Conservation (phyloP, 2,113 vertebrate genomes). For the Oryctolagus cuniculus region DNA sequence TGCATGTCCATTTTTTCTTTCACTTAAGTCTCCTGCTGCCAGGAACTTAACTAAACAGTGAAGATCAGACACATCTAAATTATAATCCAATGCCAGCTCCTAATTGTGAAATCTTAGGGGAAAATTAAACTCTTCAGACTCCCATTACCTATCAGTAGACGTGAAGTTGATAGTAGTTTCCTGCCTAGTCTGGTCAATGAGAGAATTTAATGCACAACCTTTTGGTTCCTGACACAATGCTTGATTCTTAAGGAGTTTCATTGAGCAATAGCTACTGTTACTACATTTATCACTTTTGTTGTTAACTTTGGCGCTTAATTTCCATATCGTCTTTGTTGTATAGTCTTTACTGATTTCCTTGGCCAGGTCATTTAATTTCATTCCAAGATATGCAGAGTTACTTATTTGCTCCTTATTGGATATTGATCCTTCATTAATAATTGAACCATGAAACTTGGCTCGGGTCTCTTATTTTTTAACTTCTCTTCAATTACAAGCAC, state of each 20-base stretch:
- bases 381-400: constrained; percentile 5
- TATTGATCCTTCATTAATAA: background rate
- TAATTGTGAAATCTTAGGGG: background rate
- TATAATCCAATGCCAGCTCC: background rate
- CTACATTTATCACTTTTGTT: background rate
- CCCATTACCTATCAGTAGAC: background rate
- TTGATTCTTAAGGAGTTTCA: constrained; percentile 23
- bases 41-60: background rate
- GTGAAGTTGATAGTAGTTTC: constrained; percentile 1
- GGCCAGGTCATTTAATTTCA: background rate
- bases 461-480: constrained; percentile 1
- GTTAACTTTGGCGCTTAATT: constrained; percentile 24
- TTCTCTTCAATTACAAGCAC: constrained; percentile 2
- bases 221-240: constrained; percentile 1
- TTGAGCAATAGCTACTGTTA: background rate
- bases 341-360: constrained; percentile 25
- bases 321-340: background rate
- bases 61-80: background rate
- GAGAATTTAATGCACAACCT: background rate
- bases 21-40: background rate
- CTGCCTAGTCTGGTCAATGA: background rate
- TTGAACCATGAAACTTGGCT: constrained; percentile 4
- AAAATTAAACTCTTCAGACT: background rate
- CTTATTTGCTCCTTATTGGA: constrained; percentile 21
- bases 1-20: constrained; percentile 2